phyloP scores from a whole-genome alignment of 2,113 vertebrate genomes.

The Solea solea region DNA sequence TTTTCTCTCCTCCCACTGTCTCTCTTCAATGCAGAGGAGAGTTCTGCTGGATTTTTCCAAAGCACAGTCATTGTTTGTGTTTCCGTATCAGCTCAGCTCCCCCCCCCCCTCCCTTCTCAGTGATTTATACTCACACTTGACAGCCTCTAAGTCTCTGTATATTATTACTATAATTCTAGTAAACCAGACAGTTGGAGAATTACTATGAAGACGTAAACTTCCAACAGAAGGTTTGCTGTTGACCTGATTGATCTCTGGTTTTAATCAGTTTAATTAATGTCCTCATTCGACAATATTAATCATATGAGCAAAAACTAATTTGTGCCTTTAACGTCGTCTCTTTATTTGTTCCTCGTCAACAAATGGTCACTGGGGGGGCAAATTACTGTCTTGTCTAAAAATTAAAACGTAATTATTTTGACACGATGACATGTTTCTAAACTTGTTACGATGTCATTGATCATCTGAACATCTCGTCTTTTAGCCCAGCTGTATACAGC shows the following conservation, averaged over 20 bases:
- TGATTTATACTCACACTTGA: slow-evolving; percentile 42
- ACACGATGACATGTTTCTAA: too few species aligned
- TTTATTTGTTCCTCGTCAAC: too few species aligned
- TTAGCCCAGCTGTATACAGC: too few species aligned
- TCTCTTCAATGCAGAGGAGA: not conserved
- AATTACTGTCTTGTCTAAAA: too few species aligned
- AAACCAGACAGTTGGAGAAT: not conserved
- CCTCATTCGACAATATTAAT: not conserved
- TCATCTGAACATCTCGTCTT: too few species aligned
- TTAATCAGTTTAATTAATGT: not conserved
- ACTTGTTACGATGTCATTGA: too few species aligned
- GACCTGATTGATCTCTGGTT: not conserved
- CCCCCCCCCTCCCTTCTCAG: slow-evolving; percentile 16
- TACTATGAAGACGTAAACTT: not conserved
- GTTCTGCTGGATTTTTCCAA: not conserved
- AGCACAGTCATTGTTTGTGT: not conserved
- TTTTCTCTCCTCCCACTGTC: not conserved
- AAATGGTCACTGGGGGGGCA: too few species aligned
- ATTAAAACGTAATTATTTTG: too few species aligned
- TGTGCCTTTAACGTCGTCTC: too few species aligned
- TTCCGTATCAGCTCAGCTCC: not conserved
- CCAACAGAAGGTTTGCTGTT: not conserved
- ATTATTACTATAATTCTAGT: not conserved
- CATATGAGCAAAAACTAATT: too few species aligned
- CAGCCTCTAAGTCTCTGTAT: not conserved